These are phyloP conservation scores for Andricus quercusramuli DNA, from an alignment of 2,888 invertebrate genomes.

Conservation along the genomic window DNA sequence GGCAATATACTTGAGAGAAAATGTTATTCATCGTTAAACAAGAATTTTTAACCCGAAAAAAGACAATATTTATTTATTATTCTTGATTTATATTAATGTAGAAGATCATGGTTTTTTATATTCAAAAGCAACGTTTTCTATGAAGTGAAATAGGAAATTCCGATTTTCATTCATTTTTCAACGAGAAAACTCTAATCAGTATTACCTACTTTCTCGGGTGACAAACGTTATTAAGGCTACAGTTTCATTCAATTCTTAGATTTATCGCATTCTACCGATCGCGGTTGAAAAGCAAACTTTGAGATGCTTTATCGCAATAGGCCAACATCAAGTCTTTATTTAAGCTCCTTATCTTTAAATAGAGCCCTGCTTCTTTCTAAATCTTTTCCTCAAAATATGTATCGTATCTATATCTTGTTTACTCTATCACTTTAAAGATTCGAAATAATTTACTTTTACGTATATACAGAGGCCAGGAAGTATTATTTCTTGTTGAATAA, in stretches of 20 bases:
- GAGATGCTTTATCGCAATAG: constrained; percentile 28
- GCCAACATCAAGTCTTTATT: constrained; percentile 26
- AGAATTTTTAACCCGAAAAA: neutral
- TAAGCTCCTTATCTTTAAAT: constrained; percentile 20
- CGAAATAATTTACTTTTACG: no score
- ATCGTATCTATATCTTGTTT: no score
- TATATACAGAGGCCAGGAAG: no score
- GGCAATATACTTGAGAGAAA: constrained; percentile 28
- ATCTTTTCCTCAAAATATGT: neutral
- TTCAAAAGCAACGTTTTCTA: no score
- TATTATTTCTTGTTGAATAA: no score
- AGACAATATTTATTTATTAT: neutral
- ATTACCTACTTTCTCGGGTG: neutral
- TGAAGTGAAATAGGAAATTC: no score
- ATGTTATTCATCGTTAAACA: neutral
- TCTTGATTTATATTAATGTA: no score
- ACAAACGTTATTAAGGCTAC: constrained; percentile 8
- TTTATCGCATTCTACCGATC: constrained; percentile 11
- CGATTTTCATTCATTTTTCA: neutral
- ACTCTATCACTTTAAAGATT: no score
- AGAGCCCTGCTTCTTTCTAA: neutral
- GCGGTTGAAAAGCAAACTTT: constrained; percentile 23
- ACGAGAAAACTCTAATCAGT: neutral
- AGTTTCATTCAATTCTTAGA: constrained; percentile 13
- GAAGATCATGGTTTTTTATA: no score